A percentile compares a stretch with the other conserved stretches of the same genome.
Evolutionary conservation across 2,113 vertebrate species (phyloP).

Genomic region (Nestor notabilis): DNA sequence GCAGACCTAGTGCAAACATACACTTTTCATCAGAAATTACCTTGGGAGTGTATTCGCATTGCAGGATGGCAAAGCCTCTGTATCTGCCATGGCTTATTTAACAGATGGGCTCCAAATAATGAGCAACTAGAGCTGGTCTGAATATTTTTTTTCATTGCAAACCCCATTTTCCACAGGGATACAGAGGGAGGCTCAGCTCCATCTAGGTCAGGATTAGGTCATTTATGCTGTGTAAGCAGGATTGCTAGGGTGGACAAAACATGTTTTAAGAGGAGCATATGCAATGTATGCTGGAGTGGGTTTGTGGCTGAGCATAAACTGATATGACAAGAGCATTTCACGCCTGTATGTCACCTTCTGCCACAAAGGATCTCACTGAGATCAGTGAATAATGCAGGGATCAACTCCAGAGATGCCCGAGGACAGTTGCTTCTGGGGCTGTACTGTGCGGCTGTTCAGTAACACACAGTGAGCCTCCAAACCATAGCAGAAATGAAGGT

Average conservation of each 20-base stretch:
- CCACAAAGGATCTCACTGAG: background rate
- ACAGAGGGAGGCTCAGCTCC: background rate
- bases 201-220: background rate
- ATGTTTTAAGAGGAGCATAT: background rate
- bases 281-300: background rate
- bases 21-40: slow-evolving; percentile 39
- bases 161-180: background rate
- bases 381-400: background rate
- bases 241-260: background rate
- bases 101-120: background rate
- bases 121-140: background rate
- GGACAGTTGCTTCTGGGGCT: background rate
- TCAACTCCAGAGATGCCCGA: background rate
- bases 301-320: background rate
- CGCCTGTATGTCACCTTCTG: background rate
- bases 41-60: background rate
- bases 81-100: background rate
- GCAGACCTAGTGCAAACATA: background rate
- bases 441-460: background rate
- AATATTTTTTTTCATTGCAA: background rate
- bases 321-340: background rate
- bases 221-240: accelerated
- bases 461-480: background rate
- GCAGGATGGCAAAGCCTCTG: background rate
- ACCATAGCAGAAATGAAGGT: background rate